Evolutionary conservation across 2,797 vertebrate genomes (phyloP).

Genomic region (Sphenopsis melanotis): DNA sequence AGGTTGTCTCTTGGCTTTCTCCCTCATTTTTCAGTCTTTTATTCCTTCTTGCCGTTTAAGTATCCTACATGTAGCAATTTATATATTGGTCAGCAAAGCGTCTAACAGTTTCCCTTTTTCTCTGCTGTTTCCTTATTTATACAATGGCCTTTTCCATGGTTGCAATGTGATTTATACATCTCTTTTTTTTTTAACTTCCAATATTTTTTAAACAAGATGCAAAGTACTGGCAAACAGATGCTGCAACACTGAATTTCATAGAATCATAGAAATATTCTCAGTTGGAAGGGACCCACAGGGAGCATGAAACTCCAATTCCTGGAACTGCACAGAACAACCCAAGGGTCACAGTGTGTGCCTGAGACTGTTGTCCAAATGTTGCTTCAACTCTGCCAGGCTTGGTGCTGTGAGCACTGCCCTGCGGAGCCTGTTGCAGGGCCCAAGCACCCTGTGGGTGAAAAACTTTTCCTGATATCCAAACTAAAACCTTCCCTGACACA

Average conservation of each 20-base stretch:
- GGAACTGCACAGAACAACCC: not conserved
- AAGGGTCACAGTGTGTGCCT: not conserved
- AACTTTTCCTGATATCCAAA: not conserved
- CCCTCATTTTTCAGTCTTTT: not conserved
- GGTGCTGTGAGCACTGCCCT: not conserved
- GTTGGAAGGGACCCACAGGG: not conserved
- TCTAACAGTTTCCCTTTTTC: not conserved
- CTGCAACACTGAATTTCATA: not conserved
- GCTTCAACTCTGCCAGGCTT: fast-evolving
- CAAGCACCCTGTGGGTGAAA: fast-evolving
- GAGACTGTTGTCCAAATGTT: fast-evolving
- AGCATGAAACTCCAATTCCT: not conserved
- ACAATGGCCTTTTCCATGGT: not conserved
- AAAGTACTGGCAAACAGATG: not conserved
- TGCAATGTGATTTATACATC: not conserved
- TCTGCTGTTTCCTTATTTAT: not conserved
- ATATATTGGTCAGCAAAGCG: not conserved
- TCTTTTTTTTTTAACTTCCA: not conserved
- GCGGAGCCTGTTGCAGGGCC: not conserved
- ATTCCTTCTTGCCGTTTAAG: not conserved
- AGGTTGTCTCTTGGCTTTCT: not conserved
- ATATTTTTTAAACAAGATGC: not conserved
- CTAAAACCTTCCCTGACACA: not conserved
- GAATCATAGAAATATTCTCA: not conserved
- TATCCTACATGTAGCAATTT: not conserved